phyloP scores from a whole-genome alignment of 2,888 invertebrate genomes.

The Drosophila neonasuta region DNA sequence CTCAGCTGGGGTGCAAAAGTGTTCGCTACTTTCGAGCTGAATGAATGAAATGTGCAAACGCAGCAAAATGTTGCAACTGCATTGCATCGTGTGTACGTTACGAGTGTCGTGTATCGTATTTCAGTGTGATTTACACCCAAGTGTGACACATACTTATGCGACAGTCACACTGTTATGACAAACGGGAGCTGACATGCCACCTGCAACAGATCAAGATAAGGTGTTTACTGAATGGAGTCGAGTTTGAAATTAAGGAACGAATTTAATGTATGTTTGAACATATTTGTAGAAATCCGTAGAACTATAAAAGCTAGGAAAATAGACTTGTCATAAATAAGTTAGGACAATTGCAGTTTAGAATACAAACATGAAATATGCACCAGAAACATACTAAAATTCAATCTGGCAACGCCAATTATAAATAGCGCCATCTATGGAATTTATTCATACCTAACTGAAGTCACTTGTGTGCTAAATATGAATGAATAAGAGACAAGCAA shows the following conservation, averaged over 20 bases:
- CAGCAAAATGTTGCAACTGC: slow-evolving; percentile 38
- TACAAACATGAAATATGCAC: too few species aligned
- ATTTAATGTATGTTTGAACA: not conserved
- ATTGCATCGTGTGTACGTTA: slow-evolving; percentile 9
- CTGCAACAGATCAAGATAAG: slow-evolving; percentile 22
- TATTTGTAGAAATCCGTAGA: not conserved
- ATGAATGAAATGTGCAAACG: slow-evolving; percentile 51
- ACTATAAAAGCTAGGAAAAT: too few species aligned
- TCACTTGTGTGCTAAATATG: too few species aligned
- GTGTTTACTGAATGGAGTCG: not conserved
- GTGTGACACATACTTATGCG: slow-evolving; percentile 3
- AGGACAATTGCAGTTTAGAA: too few species aligned
- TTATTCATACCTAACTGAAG: too few species aligned
- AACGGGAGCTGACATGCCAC: not conserved
- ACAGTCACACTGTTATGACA: not conserved
- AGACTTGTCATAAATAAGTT: too few species aligned
- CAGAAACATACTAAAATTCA: too few species aligned
- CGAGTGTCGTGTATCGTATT: slow-evolving; percentile 29
- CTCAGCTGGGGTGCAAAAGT: slow-evolving; percentile 19
- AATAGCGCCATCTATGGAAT: too few species aligned
- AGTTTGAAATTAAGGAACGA: not conserved
- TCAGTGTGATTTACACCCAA: slow-evolving; percentile 14
- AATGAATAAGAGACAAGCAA: too few species aligned
- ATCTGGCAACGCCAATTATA: too few species aligned
- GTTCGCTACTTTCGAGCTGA: slow-evolving; percentile 45